Evolutionary conservation across 2,113 vertebrate genomes (phyloP), one percentile per base, ranked within the genome.

Genomic region (Leucopsar rothschildi): DNA sequence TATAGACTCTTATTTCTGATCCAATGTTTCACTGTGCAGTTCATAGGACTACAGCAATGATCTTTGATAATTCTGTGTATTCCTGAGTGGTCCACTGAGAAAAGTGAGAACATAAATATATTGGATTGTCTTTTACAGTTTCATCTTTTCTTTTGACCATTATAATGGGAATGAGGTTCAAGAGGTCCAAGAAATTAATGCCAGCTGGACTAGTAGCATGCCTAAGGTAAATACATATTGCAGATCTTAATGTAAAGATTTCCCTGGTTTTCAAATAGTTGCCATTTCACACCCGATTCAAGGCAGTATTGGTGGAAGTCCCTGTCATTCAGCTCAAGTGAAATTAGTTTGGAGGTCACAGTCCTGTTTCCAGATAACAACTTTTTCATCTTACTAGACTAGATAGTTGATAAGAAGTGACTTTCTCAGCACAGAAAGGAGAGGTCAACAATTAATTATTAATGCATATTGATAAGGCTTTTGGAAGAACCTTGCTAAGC

Each of bases 81-180:
- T 90, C 35, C 31, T 65, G 60, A 71, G 21, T 53, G 42, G n/a
- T 78, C 35, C 52, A 40, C 47, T 56, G 60, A 39, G 53, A 90
- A 55, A 86, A 81, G 15, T 40, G 31, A 76, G 35, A 96, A 80
- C 35, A 61, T 96, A 77, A 95, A 91, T 70, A 31, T 72, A 14
- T 55, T 70, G 61, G 31, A 84, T 86, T 97, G 56, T 85, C 76
- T 96, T 70, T 97, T 96, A 52, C 97, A 99, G 99, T 98, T 93
- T 86, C 99, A 25, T 98, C 99, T 28, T 98, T 98, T 95, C 66
- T 97, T 75, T 97, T 99, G 85, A 96, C 98, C 55, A 71, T 98
- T 72, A 94, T 99, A 71, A 99, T 99, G 99, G 99, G 99, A 93
- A 96, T 98, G 95, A 98, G 99, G 94, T 99, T 98, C 97, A 99